Evolutionary conservation across 2,888 invertebrate species (phyloP).

Genomic region (Petrolisthes manimaculis): DNA sequence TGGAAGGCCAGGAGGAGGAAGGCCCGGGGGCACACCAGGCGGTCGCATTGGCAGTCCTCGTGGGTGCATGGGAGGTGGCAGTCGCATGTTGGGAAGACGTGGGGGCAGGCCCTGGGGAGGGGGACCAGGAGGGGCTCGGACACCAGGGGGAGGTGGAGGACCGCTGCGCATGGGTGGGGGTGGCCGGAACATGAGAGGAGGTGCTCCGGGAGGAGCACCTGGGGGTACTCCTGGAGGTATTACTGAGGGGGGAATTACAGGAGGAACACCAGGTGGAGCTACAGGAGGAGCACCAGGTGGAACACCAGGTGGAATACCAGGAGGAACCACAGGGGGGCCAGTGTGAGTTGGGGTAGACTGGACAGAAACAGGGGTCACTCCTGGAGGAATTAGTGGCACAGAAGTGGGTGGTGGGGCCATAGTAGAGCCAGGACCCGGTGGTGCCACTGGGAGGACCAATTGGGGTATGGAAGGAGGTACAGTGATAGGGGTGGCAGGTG

Average conservation of each 20-base stretch:
- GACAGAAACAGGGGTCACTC: neutral
- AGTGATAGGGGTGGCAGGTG: conserved; percentile 5
- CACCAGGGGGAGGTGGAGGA: conserved; percentile 71
- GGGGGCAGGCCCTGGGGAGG: conserved; percentile 71
- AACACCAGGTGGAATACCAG: conserved; percentile 40
- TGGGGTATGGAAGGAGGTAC: conserved; percentile 7
- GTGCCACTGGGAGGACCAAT: conserved; percentile 6
- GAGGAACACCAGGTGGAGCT: conserved; percentile 21
- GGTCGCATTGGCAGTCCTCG: conserved; percentile 68
- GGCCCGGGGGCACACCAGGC: conserved; percentile 70
- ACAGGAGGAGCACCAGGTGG: conserved; percentile 31
- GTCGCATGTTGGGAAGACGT: conserved; percentile 59
- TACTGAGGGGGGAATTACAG: conserved; percentile 35
- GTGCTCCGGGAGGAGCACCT: conserved; percentile 42
- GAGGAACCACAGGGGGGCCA: conserved; percentile 14
- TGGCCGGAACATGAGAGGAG: conserved; percentile 49
- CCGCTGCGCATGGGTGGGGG: conserved; percentile 66
- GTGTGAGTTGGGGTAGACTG: neutral
- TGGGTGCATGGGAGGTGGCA: conserved; percentile 68
- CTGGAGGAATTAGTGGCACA: conserved; percentile 34
- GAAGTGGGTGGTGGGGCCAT: conserved; percentile 16
- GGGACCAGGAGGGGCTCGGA: conserved; percentile 73
- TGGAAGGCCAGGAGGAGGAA: conserved; percentile 69
- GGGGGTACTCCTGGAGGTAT: conserved; percentile 44
- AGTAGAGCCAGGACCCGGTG: conserved; percentile 24